Base-by-base conservation (phyloP, 2,797 vertebrate species). In the Phoeniculus purpureus region DNA sequence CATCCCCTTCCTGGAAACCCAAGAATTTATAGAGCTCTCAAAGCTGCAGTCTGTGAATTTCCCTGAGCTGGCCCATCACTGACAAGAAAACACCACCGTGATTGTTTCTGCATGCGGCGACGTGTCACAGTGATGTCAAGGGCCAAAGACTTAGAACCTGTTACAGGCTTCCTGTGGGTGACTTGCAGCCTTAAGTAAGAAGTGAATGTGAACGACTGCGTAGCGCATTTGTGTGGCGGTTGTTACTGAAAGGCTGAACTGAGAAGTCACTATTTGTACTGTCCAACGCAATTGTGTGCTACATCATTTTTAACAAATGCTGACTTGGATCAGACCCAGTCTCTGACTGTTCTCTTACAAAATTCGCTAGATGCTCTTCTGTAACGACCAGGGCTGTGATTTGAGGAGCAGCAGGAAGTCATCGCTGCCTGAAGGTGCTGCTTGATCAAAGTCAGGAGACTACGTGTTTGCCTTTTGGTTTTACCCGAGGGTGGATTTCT, bases 401-500 rank as follows among this genome's bases (percentile, higher is more conserved):
- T 52, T 81, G 75, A 93, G 73, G 67, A 74, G 65, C 19, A 58
- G 75, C 51, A 84, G 68, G 47, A 84, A 65, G 47, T 88, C 70
- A 72, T 77, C 71, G 51, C 48, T 90, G 91, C 91, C 74, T 88
- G 83, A 81, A 92, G 87, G 81, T 91, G 83, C 83, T 92, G 68
- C 71, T 61, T 91, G 90, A 92, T 93, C 94, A 75, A 94, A 93
- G 86, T 50, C 72, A 67, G 43, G 61, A 90, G 72, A 45, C 25
- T 81, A 3, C 60, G 32, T 9, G 14, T 51, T 94, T 77, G 54
- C 68, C 34, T 86, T 82, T 90, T 72, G 75, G 48, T 65, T 86
- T 65, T 61, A 67, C 21, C 26, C 32, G 43, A 64, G 67, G 31
- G 51, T 70, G 71, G 31, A 34, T 31, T 95, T 88, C 67, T 87